These are phyloP conservation scores for Oikopleura vanhoeffeni DNA, from an alignment of 23 tunicate genomes.

Conservation along the genomic window DNA sequence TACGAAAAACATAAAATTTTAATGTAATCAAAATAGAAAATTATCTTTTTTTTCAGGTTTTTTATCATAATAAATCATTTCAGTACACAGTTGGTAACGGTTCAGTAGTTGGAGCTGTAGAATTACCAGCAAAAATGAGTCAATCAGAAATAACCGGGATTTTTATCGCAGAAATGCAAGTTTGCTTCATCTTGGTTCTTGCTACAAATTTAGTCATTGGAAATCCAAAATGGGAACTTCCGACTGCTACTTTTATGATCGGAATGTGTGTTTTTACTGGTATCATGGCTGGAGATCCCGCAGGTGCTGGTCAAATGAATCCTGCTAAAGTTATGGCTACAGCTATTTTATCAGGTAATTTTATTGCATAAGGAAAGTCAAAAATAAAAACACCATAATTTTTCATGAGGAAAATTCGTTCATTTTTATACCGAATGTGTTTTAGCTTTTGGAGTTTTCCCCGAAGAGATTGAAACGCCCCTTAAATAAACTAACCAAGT, in stretches of 20 bases:
- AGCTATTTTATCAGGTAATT: neutral
- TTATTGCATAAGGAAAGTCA: neutral
- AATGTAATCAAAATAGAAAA: too few species aligned
- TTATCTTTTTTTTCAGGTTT: too few species aligned
- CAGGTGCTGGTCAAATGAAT: conserved; percentile 7
- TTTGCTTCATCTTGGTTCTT: neutral
- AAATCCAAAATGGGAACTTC: neutral
- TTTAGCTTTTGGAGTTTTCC: too few species aligned
- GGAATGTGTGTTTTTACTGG: neutral
- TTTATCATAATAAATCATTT: too few species aligned
- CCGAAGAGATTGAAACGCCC: too few species aligned
- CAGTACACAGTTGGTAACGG: conserved; percentile 1
- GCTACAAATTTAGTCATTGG: conserved; percentile 11
- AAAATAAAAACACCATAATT: neutral
- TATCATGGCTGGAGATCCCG: neutral
- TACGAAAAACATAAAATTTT: too few species aligned
- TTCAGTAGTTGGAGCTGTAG: conserved; percentile 3
- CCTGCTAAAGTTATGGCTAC: conserved; percentile 6
- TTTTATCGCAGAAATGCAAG: neutral
- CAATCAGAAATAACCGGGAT: neutral
- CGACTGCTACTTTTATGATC: neutral
- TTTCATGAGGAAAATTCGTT: too few species aligned
- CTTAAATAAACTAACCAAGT: too few species aligned
- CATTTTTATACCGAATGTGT: too few species aligned
- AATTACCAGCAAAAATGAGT: neutral